These are phyloP conservation scores for Cantharis flavilabris DNA, from an alignment of 2,888 invertebrate species.

Conservation along the genomic window DNA sequence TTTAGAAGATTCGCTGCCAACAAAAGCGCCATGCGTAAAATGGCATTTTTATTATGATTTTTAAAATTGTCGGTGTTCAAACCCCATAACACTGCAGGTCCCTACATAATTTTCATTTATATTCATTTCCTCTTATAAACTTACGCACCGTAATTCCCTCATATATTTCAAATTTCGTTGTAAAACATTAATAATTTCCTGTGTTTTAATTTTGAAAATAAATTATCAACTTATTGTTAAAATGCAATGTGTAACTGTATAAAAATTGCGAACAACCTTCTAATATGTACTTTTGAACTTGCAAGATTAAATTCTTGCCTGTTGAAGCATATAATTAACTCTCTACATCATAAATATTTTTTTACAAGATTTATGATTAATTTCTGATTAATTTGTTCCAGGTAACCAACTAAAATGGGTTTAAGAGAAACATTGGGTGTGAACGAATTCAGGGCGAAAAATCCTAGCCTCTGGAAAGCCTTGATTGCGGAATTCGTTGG, in stretches of 20 bases:
- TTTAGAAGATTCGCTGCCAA: neutral
- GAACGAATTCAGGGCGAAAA: slow-evolving; percentile 72
- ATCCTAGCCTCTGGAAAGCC: slow-evolving; percentile 74
- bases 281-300: neutral
- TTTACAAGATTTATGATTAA: neutral
- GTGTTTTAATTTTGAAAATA: neutral
- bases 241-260: neutral
- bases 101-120: slow-evolving; percentile 4
- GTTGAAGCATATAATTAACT: neutral
- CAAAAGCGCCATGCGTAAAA: neutral
- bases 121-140: slow-evolving; percentile 18
- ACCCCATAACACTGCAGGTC: slow-evolving; percentile 10
- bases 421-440: slow-evolving; percentile 69
- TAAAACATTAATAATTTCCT: neutral
- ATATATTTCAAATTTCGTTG: neutral
- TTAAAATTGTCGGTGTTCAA: slow-evolving; percentile 9
- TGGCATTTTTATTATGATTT: slow-evolving; percentile 7
- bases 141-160: slow-evolving; percentile 28
- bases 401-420: slow-evolving; percentile 44
- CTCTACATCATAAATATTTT: neutral
- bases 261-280: neutral
- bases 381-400: slow-evolving; percentile 9
- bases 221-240: neutral
- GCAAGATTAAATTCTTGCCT: neutral
- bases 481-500: slow-evolving; percentile 88